These are phyloP conservation scores for Tenebrio molitor DNA, from an alignment of 1,140 invertebrate genomes.

Conservation along the genomic window DNA sequence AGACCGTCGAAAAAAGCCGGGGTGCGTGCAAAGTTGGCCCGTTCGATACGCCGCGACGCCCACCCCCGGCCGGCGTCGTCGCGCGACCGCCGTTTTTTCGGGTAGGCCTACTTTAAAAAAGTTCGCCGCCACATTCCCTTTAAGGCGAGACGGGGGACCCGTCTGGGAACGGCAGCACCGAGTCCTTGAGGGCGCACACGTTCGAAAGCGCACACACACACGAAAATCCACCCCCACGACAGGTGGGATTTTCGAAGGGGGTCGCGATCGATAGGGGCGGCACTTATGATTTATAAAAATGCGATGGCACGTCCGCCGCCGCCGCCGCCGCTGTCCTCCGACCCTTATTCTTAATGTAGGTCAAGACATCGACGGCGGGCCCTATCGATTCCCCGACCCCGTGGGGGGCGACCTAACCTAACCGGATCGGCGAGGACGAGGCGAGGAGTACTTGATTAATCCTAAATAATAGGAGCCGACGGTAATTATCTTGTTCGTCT, in stretches of 20 bases:
- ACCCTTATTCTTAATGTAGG: constrained; percentile 30
- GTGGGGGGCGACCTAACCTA: constrained; percentile 24
- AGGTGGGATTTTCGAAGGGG: no score
- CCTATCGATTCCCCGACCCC: constrained; percentile 18
- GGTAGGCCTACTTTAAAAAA: constrained; percentile 48
- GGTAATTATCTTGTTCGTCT: constrained; percentile 27
- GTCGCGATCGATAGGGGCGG: no score
- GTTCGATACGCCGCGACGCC: constrained; percentile 27
- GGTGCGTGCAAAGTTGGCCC: constrained; percentile 45
- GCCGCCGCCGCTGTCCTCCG: neutral
- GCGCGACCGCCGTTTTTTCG: constrained; percentile 32
- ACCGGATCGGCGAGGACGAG: neutral
- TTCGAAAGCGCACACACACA: neutral
- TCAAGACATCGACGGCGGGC: constrained; percentile 21
- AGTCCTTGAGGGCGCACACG: constrained; percentile 31
- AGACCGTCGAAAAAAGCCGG: constrained; percentile 9
- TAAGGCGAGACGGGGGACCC: constrained; percentile 51
- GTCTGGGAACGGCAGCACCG: constrained; percentile 44
- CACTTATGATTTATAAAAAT: neutral
- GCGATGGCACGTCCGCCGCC: neutral
- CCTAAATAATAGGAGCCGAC: constrained; percentile 27
- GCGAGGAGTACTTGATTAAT: constrained; percentile 23
- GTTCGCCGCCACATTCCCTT: constrained; percentile 47
- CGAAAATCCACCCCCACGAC: constrained; percentile 28
- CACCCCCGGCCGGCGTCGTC: constrained; percentile 27